Evolutionary conservation across 2,888 invertebrate species (phyloP).

Genomic region (Torymus aiolomorphi): DNA sequence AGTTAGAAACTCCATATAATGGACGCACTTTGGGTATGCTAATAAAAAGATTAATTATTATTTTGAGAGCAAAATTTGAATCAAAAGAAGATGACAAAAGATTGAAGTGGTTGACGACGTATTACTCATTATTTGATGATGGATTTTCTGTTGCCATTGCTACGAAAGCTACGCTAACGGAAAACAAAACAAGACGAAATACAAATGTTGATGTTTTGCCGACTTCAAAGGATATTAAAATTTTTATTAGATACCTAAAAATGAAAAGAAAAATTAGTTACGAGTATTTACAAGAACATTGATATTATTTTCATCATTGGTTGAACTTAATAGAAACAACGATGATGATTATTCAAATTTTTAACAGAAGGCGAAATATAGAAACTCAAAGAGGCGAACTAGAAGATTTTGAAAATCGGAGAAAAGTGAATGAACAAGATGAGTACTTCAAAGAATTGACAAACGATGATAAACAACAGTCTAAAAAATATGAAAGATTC

Average conservation of each 20-base stretch:
- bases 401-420: neutral
- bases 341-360: neutral
- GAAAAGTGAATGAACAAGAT: neutral
- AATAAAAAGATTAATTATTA: too few species aligned
- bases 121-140: neutral
- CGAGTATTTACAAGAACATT: neutral
- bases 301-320: neutral
- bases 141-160: neutral
- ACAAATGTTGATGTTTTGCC: neutral
- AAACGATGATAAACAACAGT: neutral
- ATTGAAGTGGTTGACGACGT: neutral
- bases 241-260: neutral
- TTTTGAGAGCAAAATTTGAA: neutral
- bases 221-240: neutral
- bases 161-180: neutral
- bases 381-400: constrained; percentile 1
- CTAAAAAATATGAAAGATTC: neutral
- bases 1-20: neutral
- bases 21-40: neutral
- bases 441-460: neutral
- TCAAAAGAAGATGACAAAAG: neutral
- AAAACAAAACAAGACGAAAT: neutral
- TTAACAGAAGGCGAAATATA: neutral
- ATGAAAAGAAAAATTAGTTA: neutral
- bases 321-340: neutral